Evolutionary conservation across 2,888 invertebrate species (phyloP), one percentile per base, ranked within the genome.

Genomic region (Hydriomena furcata): DNA sequence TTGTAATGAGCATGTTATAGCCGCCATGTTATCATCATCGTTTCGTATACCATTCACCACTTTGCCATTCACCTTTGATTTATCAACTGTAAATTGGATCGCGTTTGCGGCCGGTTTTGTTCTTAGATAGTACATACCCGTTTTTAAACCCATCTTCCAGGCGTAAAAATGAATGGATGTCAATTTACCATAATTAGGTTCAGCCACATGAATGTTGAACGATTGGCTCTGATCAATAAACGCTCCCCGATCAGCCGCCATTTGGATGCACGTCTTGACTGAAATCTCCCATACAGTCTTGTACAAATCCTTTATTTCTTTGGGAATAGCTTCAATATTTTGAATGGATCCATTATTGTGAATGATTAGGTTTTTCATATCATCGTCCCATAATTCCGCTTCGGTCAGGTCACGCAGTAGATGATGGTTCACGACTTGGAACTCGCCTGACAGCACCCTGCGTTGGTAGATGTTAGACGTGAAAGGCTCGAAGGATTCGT

Each of bases 151-250:
- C 84, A 95, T 92, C 86, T 96, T 95, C 99, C 99, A 99, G 0
- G 97, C 97, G 79, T 97, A 97, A 83, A 99, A 99, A 85, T 99
- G 99, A 93, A 99, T 99, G 1, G 99, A 99, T 1, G 98, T 97
- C 44, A 99, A 90, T 78, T 97, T 97, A 3, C 96, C 97, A 75
- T 97, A 97, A 73, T 95, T 97, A 3, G 99, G 98, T 75, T 97
- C 95, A 3, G 97, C 98, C 49, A 99, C 97, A 82, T 99, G 98
- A 59, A 99, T 94, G 81, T 99, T 99, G 65, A 99, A 93, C 0
- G 98, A 98, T 78, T 99, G 99, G 59, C 98, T 98, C 88, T 99
- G 99, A 85, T 99, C 99, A 68, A 99, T 99, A 79, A 96, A 99
- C 0, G 99, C 98, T 1, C 98, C 99, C 59, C 99, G 93, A 81